Evolutionary conservation across 2,797 vertebrate species (phyloP), one percentile per base, ranked within the genome.

Genomic region (Lindbergichthys nudifrons): DNA sequence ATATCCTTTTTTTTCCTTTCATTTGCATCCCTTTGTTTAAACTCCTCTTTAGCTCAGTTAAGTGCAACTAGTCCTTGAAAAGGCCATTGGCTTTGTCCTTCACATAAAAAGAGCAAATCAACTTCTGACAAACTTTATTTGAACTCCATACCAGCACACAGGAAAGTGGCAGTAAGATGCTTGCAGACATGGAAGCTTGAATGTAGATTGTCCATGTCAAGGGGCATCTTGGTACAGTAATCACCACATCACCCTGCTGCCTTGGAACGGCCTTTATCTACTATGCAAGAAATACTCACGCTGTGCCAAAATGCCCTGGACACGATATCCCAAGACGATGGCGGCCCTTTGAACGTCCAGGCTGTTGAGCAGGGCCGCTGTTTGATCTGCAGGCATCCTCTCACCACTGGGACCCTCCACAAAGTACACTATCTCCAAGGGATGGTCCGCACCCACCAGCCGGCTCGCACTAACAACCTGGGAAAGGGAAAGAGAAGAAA

Each of bases 261-360:
- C 42, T 41, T 39, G 51, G 10, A 73, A 43, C 18, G 26, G 21
- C 39, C 23, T 43, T 57, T 41, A 59, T 62, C 21, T 53, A 50
- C 14, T 39, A 10, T 53, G 18, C 11, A 16, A 63, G 54, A 67
- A 4, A 21, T 54, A 95, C 98, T 98, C 92, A 99, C 98, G 97
- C 70, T 98, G 97, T 7, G 98, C 97, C 75, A 99, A 92, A 32
- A 94, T 79, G 3, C 97, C 97, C 79, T 97, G 96, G n/a, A 99
- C 96, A 41, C 97, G 97, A 88, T 97, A 98, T n/a, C 97, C 98
- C 36, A 99, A 91, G 81, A 99, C 93, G 66, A 99, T 99, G 30
- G 98, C 98, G 0, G 97, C 98, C 70, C 95, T 95, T 89, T 99
- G 98, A 81, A 99, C 94, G 2, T 99, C 96, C 21, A 99, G 93